Conservation (phyloP, 2,888 invertebrate species). For the Ormyrus pomaceus region DNA sequence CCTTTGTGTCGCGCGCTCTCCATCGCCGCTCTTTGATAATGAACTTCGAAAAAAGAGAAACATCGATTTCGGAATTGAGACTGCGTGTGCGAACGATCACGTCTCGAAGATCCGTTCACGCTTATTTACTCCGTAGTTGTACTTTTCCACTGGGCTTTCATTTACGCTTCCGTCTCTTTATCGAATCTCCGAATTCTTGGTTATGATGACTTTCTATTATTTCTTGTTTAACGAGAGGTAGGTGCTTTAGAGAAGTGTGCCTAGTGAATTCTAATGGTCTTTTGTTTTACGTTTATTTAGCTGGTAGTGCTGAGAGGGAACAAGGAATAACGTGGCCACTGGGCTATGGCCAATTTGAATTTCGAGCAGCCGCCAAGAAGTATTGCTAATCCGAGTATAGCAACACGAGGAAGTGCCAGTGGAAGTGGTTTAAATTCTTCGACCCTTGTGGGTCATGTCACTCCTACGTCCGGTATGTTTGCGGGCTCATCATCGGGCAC, state of each 20-base stretch:
- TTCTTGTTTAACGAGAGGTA: slow-evolving; percentile 2
- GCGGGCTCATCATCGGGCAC: slow-evolving; percentile 76
- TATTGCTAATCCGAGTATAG: slow-evolving; percentile 87
- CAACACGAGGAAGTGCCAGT: slow-evolving; percentile 81
- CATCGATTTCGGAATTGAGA: no score
- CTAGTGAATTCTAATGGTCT: slow-evolving; percentile 14
- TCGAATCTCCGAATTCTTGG: slow-evolving; percentile 45
- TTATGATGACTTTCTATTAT: slow-evolving; percentile 56
- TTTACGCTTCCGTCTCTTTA: slow-evolving; percentile 39
- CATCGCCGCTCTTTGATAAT: no score
- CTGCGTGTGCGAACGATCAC: no score
- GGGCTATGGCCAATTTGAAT: slow-evolving; percentile 96
- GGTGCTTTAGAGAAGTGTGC: neutral
- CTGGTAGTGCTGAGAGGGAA: slow-evolving; percentile 16
- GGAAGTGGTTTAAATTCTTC: slow-evolving; percentile 80
- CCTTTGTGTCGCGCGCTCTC: slow-evolving; percentile 29
- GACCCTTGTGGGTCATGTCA: slow-evolving; percentile 86
- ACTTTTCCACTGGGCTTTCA: slow-evolving; percentile 37
- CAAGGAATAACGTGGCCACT: slow-evolving; percentile 64
- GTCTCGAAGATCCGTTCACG: neutral
- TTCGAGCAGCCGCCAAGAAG: slow-evolving; percentile 92
- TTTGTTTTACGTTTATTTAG: slow-evolving; percentile 18
- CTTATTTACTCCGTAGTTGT: neutral
- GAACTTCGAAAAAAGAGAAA: no score
- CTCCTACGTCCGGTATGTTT: slow-evolving; percentile 83